Conservation (phyloP, 2,797 vertebrate species). For the Epinephelus awoara region DNA sequence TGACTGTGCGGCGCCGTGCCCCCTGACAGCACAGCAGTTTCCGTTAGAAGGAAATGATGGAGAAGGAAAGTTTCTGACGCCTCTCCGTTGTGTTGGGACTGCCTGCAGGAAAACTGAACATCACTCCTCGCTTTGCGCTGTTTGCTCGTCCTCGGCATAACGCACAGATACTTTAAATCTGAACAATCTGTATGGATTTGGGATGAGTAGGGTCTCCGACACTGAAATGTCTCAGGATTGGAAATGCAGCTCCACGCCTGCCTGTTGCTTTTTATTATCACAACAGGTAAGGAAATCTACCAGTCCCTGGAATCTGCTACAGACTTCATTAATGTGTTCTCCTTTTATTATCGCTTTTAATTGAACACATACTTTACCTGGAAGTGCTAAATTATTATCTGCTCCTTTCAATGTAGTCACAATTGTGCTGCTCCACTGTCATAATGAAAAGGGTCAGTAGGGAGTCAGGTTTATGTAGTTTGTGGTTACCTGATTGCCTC, state of each 20-base stretch:
- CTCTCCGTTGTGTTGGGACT: conserved; percentile 26
- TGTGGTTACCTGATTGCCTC: neutral
- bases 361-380: neutral
- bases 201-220: conserved; percentile 41
- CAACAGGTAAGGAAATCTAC: conserved; percentile 77
- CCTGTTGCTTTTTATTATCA: conserved; percentile 77
- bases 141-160: neutral
- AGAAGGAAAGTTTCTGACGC: conserved; percentile 73
- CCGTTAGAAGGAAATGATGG: conserved; percentile 72
- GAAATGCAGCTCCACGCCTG: conserved; percentile 83
- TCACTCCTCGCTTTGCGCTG: neutral
- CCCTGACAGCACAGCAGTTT: conserved; percentile 62
- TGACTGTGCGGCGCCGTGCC: conserved; percentile 4
- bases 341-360: neutral
- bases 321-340: neutral
- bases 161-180: neutral
- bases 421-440: neutral
- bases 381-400: neutral
- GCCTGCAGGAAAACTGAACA: conserved; percentile 38
- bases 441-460: neutral
- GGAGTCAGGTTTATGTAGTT: neutral
- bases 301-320: neutral
- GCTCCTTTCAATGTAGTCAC: neutral
- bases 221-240: conserved; percentile 83
- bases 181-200: conserved; percentile 68